phyloP scores from a whole-genome alignment of 23 tunicate genomes.

The Diplosoma virens region DNA sequence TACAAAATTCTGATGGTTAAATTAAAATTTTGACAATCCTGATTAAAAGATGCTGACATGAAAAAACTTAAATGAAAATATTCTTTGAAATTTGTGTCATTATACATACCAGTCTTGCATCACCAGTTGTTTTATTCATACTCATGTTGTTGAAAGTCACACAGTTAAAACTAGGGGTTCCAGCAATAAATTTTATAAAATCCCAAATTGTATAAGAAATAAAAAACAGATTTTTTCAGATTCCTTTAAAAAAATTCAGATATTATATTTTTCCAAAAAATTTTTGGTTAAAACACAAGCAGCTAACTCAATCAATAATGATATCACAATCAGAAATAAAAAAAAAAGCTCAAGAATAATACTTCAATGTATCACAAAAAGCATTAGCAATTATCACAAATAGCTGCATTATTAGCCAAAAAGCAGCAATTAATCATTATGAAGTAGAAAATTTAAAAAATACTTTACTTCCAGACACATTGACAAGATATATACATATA shows the following conservation, averaged over 20 bases:
- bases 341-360: neutral
- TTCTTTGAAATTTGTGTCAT: neutral
- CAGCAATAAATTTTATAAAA: too few species aligned
- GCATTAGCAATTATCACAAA: neutral
- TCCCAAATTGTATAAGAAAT: too few species aligned
- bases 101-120: neutral
- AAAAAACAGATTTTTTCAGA: too few species aligned
- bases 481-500: too few species aligned
- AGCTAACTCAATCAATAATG: neutral
- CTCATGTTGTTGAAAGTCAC: too few species aligned
- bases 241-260: too few species aligned
- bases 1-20: neutral
- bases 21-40: neutral
- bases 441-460: neutral
- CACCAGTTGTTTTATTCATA: too few species aligned
- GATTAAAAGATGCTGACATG: neutral
- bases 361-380: neutral
- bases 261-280: too few species aligned
- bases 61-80: neutral
- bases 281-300: neutral
- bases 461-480: too few species aligned
- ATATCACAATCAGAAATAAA: too few species aligned
- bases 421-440: neutral
- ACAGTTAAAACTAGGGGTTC: too few species aligned
- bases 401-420: neutral